phyloP scores from a whole-genome alignment of 53 echinoderm and acorn worm genomes.

The Antedon mediterranea region DNA sequence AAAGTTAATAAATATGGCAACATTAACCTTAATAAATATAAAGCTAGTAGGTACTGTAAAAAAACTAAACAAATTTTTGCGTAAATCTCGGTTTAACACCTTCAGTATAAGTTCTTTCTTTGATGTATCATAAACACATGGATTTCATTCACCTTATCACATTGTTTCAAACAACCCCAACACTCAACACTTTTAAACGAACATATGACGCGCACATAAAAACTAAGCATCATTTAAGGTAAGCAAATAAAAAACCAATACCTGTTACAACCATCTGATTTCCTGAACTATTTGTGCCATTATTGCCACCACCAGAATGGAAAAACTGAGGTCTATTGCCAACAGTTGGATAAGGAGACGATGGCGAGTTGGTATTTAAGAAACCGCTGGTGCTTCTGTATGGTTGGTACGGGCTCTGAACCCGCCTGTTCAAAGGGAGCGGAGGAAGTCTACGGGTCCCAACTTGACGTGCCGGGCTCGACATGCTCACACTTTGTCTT shows the following conservation, averaged over 20 bases:
- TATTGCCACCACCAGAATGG: slow-evolving; percentile 28
- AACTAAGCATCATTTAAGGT: too few species aligned
- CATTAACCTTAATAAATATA: too few species aligned
- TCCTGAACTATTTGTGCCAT: slow-evolving; percentile 7
- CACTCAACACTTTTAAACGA: too few species aligned
- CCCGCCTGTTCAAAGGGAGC: slow-evolving; percentile 33
- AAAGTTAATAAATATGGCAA: too few species aligned
- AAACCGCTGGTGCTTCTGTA: slow-evolving; percentile 28
- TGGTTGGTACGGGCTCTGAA: slow-evolving; percentile 20
- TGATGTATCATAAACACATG: too few species aligned
- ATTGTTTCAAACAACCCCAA: too few species aligned
- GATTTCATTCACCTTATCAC: too few species aligned
- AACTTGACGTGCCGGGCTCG: slow-evolving; percentile 61
- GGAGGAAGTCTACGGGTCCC: slow-evolving; percentile 67
- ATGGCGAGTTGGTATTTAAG: slow-evolving; percentile 12
- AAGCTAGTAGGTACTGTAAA: too few species aligned
- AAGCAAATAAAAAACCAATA: slow-evolving; percentile 1
- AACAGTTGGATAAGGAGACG: slow-evolving; percentile 2
- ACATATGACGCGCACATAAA: too few species aligned
- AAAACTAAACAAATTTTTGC: too few species aligned
- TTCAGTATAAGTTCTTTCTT: too few species aligned
- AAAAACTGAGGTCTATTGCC: slow-evolving; percentile 10
- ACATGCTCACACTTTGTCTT: slow-evolving; percentile 26
- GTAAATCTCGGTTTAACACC: too few species aligned
- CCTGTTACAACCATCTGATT: slow-evolving; percentile 2